phyloP scores from a whole-genome alignment of 2,888 invertebrate genomes.

The Pherbina coryleti region DNA sequence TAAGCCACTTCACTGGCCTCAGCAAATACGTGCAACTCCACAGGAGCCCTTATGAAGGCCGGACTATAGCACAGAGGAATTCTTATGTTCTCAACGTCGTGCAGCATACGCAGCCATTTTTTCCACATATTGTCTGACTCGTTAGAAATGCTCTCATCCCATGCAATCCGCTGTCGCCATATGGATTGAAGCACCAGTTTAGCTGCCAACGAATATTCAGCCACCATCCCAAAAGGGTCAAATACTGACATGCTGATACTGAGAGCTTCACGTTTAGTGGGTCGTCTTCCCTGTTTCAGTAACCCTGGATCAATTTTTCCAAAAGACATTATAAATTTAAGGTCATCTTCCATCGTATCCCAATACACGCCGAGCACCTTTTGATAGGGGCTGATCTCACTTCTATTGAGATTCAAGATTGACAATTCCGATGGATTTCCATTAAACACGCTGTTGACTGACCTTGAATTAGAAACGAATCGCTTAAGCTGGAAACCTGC shows the following conservation, averaged over 20 bases:
- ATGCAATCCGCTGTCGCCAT: constrained; percentile 36
- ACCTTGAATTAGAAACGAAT: constrained; percentile 39
- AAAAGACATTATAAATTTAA: constrained; percentile 23
- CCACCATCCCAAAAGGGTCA: constrained; percentile 51
- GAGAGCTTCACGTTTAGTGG: constrained; percentile 40
- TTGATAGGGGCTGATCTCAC: not conserved
- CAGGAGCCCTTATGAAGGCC: too few species aligned
- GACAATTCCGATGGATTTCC: not conserved
- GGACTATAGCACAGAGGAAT: constrained; percentile 35
- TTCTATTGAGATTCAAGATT: constrained; percentile 7
- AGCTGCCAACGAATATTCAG: constrained; percentile 34
- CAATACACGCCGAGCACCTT: constrained; percentile 39
- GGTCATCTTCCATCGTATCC: constrained; percentile 5
- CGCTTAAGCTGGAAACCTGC: constrained; percentile 34
- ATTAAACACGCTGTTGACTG: not conserved
- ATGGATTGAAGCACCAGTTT: constrained; percentile 41
- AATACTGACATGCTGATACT: constrained; percentile 41
- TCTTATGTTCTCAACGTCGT: constrained; percentile 18
- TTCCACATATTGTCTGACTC: constrained; percentile 31
- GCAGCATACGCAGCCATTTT: constrained; percentile 28
- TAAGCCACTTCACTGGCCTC: constrained; percentile 39
- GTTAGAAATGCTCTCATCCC: constrained; percentile 38
- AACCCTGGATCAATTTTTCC: constrained; percentile 27
- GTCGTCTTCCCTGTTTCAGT: constrained; percentile 21
- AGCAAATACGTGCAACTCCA: constrained; percentile 37